A percentile compares a stretch with the other conserved stretches of the same genome.
Conservation (phyloP, 2,113 vertebrate genomes). For the Planiliza haematocheilus region DNA sequence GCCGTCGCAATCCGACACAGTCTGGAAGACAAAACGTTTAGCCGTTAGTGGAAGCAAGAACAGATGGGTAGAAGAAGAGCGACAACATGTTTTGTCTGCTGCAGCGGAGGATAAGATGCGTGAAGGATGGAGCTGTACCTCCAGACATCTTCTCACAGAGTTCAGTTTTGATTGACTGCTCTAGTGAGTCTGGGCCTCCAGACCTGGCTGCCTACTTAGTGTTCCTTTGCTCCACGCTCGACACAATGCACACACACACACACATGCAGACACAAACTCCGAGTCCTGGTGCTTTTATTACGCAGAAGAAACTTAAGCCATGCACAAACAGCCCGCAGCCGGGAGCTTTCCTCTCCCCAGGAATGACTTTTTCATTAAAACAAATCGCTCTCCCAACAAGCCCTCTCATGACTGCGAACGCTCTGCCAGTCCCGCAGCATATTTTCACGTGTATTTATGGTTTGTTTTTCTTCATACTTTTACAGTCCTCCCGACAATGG, state of each 20-base stretch:
- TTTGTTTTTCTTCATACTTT: conserved; percentile 46
- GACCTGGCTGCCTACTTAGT: conserved; percentile 46
- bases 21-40: conserved; percentile 54
- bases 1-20: conserved; percentile 32
- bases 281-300: conserved; percentile 76
- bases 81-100: too few relatives aligned
- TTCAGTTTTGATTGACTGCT: conserved; percentile 28
- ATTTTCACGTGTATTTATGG: conserved; percentile 61
- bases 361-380: conserved; percentile 80
- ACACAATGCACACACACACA: conserved; percentile 43
- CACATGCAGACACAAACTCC: conserved; percentile 7
- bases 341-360: conserved; percentile 55
- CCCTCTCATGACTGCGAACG: conserved; percentile 59
- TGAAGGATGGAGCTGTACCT: conserved; percentile 1
- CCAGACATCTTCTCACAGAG: not conserved
- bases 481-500: conserved; percentile 69
- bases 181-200: conserved; percentile 28
- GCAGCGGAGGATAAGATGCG: too few relatives aligned
- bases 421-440: conserved; percentile 57
- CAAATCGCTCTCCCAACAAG: conserved; percentile 67
- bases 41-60: conserved; percentile 13
- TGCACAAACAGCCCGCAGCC: conserved; percentile 77
- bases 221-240: conserved; percentile 53
- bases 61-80: conserved; percentile 17
- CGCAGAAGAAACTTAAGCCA: conserved; percentile 76